Evolutionary conservation across 2,113 vertebrate genomes (phyloP).

Genomic region (Macquaria australasica): DNA sequence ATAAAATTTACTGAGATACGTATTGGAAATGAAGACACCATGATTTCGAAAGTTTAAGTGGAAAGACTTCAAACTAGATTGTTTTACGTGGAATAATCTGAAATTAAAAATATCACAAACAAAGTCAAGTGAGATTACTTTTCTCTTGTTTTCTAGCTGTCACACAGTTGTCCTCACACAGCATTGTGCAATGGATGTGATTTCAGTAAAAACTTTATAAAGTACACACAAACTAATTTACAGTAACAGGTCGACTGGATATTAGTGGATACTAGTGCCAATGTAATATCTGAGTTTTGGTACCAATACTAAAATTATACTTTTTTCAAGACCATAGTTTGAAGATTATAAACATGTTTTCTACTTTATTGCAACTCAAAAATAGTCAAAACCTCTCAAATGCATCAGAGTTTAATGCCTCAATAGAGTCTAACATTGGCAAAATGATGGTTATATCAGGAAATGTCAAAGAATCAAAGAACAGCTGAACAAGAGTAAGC

Average conservation of each 20-base stretch:
- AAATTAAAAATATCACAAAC: not conserved
- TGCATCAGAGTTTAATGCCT: not conserved
- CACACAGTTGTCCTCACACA: not conserved
- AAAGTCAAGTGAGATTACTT: not conserved
- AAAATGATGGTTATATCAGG: not conserved
- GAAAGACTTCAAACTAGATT: not conserved
- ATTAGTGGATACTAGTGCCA: too few relatives aligned
- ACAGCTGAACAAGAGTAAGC: not conserved
- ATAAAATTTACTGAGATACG: not conserved
- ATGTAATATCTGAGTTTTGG: not conserved
- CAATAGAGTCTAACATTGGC: not conserved
- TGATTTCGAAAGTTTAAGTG: not conserved
- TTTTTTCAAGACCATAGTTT: not conserved
- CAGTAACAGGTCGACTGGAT: not conserved
- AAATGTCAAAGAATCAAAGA: slow-evolving; percentile 9
- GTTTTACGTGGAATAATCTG: not conserved
- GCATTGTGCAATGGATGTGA: not conserved
- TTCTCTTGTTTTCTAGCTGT: not conserved
- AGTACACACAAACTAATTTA: not conserved
- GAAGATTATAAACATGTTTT: not conserved
- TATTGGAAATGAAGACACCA: not conserved
- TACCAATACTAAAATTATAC: not conserved
- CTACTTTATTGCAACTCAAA: not conserved
- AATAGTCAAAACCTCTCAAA: not conserved
- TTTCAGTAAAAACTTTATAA: not conserved